A percentile compares a stretch with the other conserved stretches of the same genome.
phyloP scores from a whole-genome alignment of 2,797 vertebrate genomes.

The Holocentrus rufus region DNA sequence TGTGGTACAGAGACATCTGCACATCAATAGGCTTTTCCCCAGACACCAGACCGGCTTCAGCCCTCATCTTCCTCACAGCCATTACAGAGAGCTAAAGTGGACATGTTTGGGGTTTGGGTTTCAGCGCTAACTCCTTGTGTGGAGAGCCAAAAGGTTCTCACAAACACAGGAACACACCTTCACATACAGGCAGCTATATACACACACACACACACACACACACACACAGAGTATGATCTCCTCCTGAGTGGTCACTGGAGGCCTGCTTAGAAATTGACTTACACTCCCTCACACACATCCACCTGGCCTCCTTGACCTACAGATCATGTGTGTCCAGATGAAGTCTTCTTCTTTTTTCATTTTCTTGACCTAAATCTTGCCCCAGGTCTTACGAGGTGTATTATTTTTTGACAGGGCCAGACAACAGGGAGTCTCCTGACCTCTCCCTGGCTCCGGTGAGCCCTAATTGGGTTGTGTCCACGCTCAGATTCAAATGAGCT shows the following conservation, averaged over 20 bases:
- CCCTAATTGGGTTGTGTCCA: conserved; percentile 59
- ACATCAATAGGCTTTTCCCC: conserved; percentile 62
- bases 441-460: conserved; percentile 21
- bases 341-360: conserved; percentile 23
- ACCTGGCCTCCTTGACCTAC: conserved; percentile 48
- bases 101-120: conserved; percentile 51
- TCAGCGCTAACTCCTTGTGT: conserved; percentile 23
- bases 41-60: conserved; percentile 39
- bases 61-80: conserved; percentile 33
- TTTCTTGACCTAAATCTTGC: conserved; percentile 40
- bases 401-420: conserved; percentile 43
- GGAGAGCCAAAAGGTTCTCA: conserved; percentile 20
- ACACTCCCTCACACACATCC: conserved; percentile 12
- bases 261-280: conserved; percentile 40
- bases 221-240: background rate
- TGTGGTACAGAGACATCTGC: conserved; percentile 17
- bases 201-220: background rate
- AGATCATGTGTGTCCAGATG: conserved; percentile 24
- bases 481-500: conserved; percentile 42
- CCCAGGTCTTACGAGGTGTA: conserved; percentile 41
- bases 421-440: conserved; percentile 49
- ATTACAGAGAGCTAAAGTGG: conserved; percentile 55
- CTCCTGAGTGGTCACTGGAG: conserved; percentile 30
- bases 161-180: conserved; percentile 1
- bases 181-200: no score